Evolutionary conservation across 2,113 vertebrate genomes (phyloP).

Genomic region (Gila orcuttii): DNA sequence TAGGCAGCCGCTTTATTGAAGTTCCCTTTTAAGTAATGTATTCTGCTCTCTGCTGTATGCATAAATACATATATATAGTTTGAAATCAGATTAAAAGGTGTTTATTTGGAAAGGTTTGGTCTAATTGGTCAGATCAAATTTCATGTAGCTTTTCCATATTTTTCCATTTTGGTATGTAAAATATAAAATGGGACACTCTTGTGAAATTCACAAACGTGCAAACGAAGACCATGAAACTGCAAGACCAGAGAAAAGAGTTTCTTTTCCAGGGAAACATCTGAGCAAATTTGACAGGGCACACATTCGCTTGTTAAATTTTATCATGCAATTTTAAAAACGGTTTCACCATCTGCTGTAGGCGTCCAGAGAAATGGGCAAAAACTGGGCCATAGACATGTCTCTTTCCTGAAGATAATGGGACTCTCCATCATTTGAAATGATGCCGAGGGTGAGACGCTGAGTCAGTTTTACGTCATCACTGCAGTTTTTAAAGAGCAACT

Average conservation of each 20-base stretch:
- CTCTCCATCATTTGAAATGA: neutral
- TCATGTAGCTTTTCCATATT: neutral
- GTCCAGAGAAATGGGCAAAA: neutral
- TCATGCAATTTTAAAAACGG: conserved; percentile 16
- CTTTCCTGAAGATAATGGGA: conserved; percentile 11
- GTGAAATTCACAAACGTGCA: neutral
- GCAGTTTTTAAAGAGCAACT: neutral
- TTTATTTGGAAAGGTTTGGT: neutral
- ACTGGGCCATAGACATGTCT: neutral
- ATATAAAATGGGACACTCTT: neutral
- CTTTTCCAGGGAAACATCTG: neutral
- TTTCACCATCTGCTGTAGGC: neutral
- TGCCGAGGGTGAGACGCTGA: neutral
- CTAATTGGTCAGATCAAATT: neutral
- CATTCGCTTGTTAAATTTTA: conserved; percentile 5
- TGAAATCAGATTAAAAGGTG: neutral
- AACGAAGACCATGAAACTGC: neutral
- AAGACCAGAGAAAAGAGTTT: neutral
- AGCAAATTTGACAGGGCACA: neutral
- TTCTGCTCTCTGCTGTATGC: no score
- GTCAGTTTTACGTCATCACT: conserved; percentile 6
- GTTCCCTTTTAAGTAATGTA: no score
- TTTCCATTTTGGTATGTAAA: neutral
- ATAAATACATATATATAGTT: neutral
- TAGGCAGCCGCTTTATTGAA: no score